Conservation (phyloP, 2,888 invertebrate species). For the Mycogona germanica region DNA sequence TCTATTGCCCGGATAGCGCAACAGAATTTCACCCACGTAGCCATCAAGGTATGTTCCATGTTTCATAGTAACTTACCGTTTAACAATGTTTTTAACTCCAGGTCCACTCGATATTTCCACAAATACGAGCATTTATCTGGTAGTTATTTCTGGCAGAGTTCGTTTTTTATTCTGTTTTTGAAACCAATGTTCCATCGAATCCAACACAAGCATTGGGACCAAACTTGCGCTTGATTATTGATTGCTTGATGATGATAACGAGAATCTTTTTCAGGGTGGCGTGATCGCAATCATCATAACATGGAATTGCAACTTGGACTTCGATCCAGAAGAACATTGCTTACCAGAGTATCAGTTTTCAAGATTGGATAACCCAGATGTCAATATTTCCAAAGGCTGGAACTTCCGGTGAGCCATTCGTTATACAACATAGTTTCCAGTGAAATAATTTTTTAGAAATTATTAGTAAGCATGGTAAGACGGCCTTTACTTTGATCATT, state of each 20-base stretch:
- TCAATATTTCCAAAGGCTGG: conserved; percentile 36
- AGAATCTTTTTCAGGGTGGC: conserved; percentile 34
- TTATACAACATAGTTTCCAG: conserved; percentile 24
- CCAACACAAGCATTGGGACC: too few species aligned
- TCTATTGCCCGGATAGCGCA: conserved; percentile 32
- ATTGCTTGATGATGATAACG: conserved; percentile 1
- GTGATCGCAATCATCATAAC: conserved; percentile 37
- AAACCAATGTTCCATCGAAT: too few species aligned
- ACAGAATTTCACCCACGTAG: conserved; percentile 28
- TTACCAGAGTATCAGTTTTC: conserved; percentile 37
- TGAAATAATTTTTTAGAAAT: too few species aligned
- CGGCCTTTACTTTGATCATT: too few species aligned
- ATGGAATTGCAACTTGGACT: conserved; percentile 41
- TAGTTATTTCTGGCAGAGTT: too few species aligned
- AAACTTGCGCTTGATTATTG: too few species aligned
- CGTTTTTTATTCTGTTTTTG: too few species aligned
- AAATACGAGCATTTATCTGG: too few species aligned
- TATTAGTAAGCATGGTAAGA: too few species aligned
- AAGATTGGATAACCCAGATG: conserved; percentile 35
- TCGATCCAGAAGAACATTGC: conserved; percentile 33
- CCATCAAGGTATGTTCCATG: conserved; percentile 21
- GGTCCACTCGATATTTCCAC: too few species aligned
- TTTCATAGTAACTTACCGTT: too few species aligned
- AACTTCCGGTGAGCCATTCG: conserved; percentile 36
- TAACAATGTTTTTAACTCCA: too few species aligned